phyloP scores from a whole-genome alignment of 30 jellyfish, hydroid and myxozoan genomes.

The Aurelia aurita region DNA sequence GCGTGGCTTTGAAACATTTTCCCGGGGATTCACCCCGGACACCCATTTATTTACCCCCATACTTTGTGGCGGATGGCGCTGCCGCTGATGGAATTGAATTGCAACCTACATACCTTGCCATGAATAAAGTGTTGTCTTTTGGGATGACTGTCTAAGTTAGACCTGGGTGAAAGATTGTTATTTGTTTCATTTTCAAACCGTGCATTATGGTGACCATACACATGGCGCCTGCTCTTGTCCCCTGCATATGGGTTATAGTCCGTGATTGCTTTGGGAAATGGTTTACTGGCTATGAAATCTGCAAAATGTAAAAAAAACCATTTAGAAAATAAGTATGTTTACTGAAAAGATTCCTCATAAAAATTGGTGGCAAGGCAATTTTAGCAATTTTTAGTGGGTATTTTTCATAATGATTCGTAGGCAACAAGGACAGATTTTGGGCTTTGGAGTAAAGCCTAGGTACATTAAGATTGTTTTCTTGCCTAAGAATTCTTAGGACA shows the following conservation, averaged over 20 bases:
- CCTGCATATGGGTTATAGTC: slow-evolving; percentile 41
- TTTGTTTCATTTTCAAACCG: slow-evolving; percentile 39
- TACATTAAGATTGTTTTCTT: no score
- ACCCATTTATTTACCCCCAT: no score
- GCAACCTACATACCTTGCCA: slow-evolving; percentile 66
- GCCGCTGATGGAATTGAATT: background rate
- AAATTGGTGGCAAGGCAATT: no score
- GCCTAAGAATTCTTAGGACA: no score
- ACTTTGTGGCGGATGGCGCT: no score
- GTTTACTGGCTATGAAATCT: slow-evolving; percentile 20
- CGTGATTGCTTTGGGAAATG: slow-evolving; percentile 54
- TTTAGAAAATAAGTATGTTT: background rate
- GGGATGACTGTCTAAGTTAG: slow-evolving; percentile 34
- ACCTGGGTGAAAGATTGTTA: slow-evolving; percentile 23
- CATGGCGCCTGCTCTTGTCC: slow-evolving; percentile 20
- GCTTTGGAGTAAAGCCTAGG: no score
- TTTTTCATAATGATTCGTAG: no score
- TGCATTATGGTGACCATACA: slow-evolving; percentile 53
- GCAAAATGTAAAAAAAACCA: background rate
- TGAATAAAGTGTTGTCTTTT: slow-evolving; percentile 70
- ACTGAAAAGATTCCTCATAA: no score
- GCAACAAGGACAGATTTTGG: no score
- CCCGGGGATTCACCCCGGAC: no score
- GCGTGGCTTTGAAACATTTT: no score
- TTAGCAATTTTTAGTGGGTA: no score